Base-by-base conservation (phyloP, 2,888 invertebrate species). In the Tenthredo livida region DNA sequence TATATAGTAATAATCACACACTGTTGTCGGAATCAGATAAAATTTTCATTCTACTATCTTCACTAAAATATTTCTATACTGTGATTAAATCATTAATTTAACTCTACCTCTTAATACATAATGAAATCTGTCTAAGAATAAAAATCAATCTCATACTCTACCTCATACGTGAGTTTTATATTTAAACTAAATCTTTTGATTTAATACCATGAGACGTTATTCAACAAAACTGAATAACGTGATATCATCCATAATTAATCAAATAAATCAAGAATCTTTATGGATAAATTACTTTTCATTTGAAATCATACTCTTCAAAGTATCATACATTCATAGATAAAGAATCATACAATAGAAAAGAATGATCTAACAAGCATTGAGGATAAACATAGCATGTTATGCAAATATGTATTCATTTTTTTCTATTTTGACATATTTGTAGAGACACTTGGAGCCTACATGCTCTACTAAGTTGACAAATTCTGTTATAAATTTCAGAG, bases 31-130 rank as follows among this genome's bases (percentile, higher is more conserved):
- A 61, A 80, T 80, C 80, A 5, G 61, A 50, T 77, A 17, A 12
- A n/a, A 7, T 47, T 83, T 47, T 83, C 50, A 67, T 83, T 67
- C 33, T 83, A 29, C n/a, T 29, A 67, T 67, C 33, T 67, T 47
- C 47, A 50, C 83, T 47, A 70, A 33, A 83, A 67, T 67, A 50
- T 83, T 83, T 83, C 83, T 83, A 83, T 67, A 83, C 83, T 83
- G 83, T 83, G 83, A 83, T 83, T 83, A 21, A 83, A 83, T 83
- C 67, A 47, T 70, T 83, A 67, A 83, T 83, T 67, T 83, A 83
- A 83, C 40, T 65, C 37, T 33, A 83, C 50, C 43, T 83, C 50
- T 47, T 67, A 29, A 80, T 61, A 54, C 77, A 77, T 83, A 70
- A 83, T 83, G 61, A 83, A 67, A 83, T 50, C 29, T 67, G 67